Evolutionary conservation across 2,797 vertebrate genomes (phyloP).

Genomic region (Tragelaphus eurycerus): DNA sequence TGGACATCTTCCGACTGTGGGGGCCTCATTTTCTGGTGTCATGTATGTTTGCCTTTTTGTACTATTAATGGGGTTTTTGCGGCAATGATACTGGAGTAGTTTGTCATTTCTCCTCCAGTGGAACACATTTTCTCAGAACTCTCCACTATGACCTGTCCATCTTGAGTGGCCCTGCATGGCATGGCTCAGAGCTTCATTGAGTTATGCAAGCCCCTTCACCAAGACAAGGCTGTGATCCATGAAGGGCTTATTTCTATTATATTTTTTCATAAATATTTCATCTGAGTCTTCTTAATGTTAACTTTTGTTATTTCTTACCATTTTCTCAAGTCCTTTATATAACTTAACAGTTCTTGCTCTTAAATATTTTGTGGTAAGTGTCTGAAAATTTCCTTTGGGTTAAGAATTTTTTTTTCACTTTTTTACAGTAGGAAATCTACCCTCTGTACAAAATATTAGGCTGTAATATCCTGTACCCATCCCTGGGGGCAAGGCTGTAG

Average conservation of each 20-base stretch:
- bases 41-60: not conserved
- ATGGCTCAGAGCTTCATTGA: not conserved
- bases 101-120: not conserved
- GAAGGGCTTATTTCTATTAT: not conserved
- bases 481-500: not conserved
- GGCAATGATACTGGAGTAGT: not conserved
- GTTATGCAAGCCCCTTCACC: not conserved
- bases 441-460: not conserved
- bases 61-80: not conserved
- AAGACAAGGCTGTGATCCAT: not conserved
- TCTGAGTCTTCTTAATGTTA: not conserved
- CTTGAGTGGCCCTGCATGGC: not conserved
- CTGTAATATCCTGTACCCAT: not conserved
- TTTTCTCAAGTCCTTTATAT: not conserved
- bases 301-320: not conserved
- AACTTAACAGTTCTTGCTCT: not conserved
- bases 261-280: not conserved
- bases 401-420: not conserved
- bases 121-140: not conserved
- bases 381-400: not conserved
- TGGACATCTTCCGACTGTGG: rapidly evolving
- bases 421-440: not conserved
- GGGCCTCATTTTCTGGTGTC: not conserved
- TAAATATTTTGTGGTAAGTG: not conserved
- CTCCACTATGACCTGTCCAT: not conserved